phyloP scores from a whole-genome alignment of 2,113 vertebrate genomes.

The Nyctereutes procyonoides region DNA sequence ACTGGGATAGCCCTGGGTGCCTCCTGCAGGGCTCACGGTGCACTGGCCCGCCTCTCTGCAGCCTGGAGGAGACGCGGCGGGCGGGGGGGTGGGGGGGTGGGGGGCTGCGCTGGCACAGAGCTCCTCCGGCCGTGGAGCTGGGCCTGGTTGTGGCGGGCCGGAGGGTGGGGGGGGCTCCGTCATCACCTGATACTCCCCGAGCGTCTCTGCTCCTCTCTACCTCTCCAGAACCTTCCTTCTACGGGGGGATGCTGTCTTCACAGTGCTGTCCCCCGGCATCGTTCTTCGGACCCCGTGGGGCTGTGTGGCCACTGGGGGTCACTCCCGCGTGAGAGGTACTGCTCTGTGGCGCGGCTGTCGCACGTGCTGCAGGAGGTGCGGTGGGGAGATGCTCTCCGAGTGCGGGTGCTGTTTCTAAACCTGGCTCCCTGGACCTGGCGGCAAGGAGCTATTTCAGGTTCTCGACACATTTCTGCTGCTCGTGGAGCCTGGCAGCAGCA shows the following conservation, averaged over 20 bases:
- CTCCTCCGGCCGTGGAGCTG: background rate
- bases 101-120: background rate
- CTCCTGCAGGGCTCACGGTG: rapidly evolving
- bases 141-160: background rate
- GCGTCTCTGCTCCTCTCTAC: too few relatives aligned
- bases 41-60: background rate
- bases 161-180: too few relatives aligned
- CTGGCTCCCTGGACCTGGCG: rapidly evolving
- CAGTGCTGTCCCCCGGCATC: rapidly evolving
- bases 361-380: background rate
- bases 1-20: background rate
- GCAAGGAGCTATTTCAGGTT: background rate
- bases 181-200: background rate
- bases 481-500: background rate
- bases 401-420: background rate
- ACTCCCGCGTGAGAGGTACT: background rate
- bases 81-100: rapidly evolving
- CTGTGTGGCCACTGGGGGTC: rapidly evolving
- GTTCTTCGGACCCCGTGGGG: background rate
- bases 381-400: background rate
- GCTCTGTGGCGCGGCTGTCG: rapidly evolving
- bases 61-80: rapidly evolving
- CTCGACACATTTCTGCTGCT: background rate
- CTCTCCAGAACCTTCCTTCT: background rate
- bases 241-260: too few relatives aligned